Base-by-base conservation (phyloP, 2,113 vertebrate genomes). In the Syngnathus scovelli region DNA sequence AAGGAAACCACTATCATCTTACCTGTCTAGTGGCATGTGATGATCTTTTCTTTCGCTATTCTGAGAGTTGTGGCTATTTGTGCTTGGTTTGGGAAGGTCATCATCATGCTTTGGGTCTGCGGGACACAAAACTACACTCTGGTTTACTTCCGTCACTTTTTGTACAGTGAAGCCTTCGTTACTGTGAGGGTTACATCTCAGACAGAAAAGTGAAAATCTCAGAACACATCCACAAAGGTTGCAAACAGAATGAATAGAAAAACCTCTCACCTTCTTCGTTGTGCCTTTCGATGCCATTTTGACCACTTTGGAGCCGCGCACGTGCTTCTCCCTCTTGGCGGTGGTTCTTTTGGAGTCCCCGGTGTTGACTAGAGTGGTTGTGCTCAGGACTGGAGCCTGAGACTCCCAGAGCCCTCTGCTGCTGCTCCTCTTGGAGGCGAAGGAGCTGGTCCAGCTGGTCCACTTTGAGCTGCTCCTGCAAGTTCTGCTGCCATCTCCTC, bases 401-500 rank as follows among this genome's bases (percentile, higher is more conserved):
- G 41, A 12, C n/a, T 18, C 79, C 88, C 59, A 95, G 84, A 10
- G 95, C 81, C 67, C 89, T 95, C 76, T 94, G 90, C 59, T 95
- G 94, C 69, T 95, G 94, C 69, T 96, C 93, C 38, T 93, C 90
- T 91, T 95, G 91, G 43, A 96, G 87, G 69, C 75, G 89, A 18
- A 94, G 90, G 19, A 96, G 88, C 68, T 96, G 94, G 58, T 94
- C 92, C 77, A 92, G 78, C 87, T 97, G 95, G 61, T 95, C 93
- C 61, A 89, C 92, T 85, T 93, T 96, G 18, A 98, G 83, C 75
- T 95, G 90, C 67, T 95, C 92, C 77, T 98, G 94, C 88, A 97
- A 96, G 85, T 92, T 92, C 74, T 94, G 93, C 75, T 99, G 96
- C 79, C 93, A 86, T 85, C 93, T 93, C 80, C 92, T 96, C 74